Evolutionary conservation across 2,888 invertebrate genomes (phyloP).

Genomic region (Sipunculus nudus): DNA sequence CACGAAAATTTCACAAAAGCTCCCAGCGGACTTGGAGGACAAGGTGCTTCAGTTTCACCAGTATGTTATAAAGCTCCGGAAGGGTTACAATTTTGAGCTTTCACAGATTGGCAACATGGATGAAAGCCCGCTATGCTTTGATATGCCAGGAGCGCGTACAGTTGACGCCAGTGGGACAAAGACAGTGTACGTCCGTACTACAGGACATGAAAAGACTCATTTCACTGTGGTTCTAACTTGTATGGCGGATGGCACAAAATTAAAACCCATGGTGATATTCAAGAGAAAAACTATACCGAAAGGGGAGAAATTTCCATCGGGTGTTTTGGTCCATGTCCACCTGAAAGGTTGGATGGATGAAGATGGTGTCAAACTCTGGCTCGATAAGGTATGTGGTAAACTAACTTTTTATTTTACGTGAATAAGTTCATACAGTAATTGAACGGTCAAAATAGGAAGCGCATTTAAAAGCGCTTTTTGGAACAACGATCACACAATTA

Average conservation of each 20-base stretch:
- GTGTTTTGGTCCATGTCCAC: constrained; percentile 15
- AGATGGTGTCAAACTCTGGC: too few relatives aligned
- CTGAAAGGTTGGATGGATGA: constrained; percentile 19
- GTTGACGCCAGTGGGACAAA: constrained; percentile 25
- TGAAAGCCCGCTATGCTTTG: constrained; percentile 17
- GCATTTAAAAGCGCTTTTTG: too few relatives aligned
- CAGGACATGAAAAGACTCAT: constrained; percentile 29
- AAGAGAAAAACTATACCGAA: constrained; percentile 23
- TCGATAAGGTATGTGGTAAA: too few relatives aligned
- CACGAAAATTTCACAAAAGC: too few relatives aligned
- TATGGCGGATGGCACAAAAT: constrained; percentile 27
- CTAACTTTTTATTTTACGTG: too few relatives aligned
- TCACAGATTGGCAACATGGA: constrained; percentile 20
- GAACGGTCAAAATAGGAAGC: too few relatives aligned
- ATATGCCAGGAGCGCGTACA: constrained; percentile 17
- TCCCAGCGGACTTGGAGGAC: too few relatives aligned
- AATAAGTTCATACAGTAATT: too few relatives aligned
- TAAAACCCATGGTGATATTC: constrained; percentile 31
- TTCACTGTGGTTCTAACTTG: constrained; percentile 30
- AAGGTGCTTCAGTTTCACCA: too few relatives aligned
- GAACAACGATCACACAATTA: too few relatives aligned
- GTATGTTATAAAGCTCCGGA: too few relatives aligned
- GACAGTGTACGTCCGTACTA: constrained; percentile 22
- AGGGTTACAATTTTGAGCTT: too few relatives aligned
- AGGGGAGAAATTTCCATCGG: constrained; percentile 22